Percentiles rank a stretch among this genome's conserved stretches.
Conservation (phyloP, 2,888 invertebrate genomes). For the Papilio demoleus region DNA sequence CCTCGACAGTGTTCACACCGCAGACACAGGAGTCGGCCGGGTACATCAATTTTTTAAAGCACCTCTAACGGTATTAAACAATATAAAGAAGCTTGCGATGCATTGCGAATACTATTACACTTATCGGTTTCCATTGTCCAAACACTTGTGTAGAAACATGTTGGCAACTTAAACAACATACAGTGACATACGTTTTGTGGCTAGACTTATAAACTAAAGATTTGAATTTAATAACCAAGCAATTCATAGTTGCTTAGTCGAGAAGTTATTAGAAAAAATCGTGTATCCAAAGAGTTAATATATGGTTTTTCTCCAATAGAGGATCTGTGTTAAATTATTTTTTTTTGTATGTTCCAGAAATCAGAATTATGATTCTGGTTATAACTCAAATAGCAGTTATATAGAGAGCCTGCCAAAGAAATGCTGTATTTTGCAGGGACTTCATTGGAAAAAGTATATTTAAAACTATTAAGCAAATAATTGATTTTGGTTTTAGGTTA, state of each 20-base stretch:
- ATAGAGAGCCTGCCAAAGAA: conserved; percentile 48
- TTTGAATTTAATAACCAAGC: too few relatives aligned
- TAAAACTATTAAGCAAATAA: conserved; percentile 45
- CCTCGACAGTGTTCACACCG: conserved; percentile 76
- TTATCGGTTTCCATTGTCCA: not conserved
- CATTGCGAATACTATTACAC: conserved; percentile 53
- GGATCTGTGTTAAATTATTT: too few relatives aligned
- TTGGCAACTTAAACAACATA: too few relatives aligned
- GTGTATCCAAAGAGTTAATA: too few relatives aligned
- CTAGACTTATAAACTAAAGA: too few relatives aligned
- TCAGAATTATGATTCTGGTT: conserved; percentile 63
- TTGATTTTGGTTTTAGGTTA: conserved; percentile 44
- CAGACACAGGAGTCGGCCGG: conserved; percentile 77
- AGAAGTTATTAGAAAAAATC: too few relatives aligned
- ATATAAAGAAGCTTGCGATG: conserved; percentile 52
- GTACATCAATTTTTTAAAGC: conserved; percentile 79
- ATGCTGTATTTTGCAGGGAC: conserved; percentile 59
- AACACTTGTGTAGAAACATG: not conserved
- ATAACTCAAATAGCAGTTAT: conserved; percentile 55
- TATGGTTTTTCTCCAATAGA: too few relatives aligned
- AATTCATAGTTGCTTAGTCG: too few relatives aligned
- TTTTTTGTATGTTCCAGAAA: conserved; percentile 60
- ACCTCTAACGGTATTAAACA: conserved; percentile 70
- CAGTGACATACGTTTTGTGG: too few relatives aligned
- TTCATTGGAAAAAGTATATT: conserved; percentile 58